Base-by-base conservation (phyloP, 2,888 invertebrate genomes). In the Orchesellides sinensis region DNA sequence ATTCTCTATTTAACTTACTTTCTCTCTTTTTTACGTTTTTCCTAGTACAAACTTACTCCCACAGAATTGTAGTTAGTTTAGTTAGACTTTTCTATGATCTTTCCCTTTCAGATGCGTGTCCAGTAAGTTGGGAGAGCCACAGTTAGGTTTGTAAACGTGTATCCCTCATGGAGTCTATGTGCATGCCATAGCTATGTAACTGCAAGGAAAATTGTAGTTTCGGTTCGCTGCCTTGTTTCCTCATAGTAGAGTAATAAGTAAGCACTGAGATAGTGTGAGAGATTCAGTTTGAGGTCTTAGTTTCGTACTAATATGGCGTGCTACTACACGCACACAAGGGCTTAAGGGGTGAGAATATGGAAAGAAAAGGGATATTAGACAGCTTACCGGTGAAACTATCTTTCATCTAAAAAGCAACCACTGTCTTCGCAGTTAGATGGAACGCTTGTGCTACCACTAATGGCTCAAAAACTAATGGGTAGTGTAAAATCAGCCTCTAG, bases 341-440 rank as follows among this genome's bases (percentile, higher is more conserved):
- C 75, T 75, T 75, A 75, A 66, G 45, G 66, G 66, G 75, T 45
- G 75, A 54, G 54, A 75, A 56, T n/a, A 45, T 52, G 63, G 75
- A 75, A 66, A 66, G 63, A 52, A 59, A 21, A 45, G 56, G 75
- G 75, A 66, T 75, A 66, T 66, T 75, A 40, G 25, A 29, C 54
- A 66, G 75, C 54, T 75, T 66, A 56, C 40, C 12, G 27, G 8
- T 23, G 49, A n/a, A 29, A 54, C 47, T 40, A 56, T 75, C 73
- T 73, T 25, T 73, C 63, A 63, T 63, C 63, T 63, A 63, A 40
- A 59, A 32, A 17, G 63, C 45, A 59, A 59, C 72, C 35, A 40
- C 40, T 25, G 25, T 2, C 23, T 54, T 21, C 54, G 25, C 23
- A 63, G 29, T 17, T 14, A 61, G 32, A 27, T 61, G 61, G 19